Conservation (phyloP, 2,888 invertebrate genomes). For the Scrobipalpa atriplicella region DNA sequence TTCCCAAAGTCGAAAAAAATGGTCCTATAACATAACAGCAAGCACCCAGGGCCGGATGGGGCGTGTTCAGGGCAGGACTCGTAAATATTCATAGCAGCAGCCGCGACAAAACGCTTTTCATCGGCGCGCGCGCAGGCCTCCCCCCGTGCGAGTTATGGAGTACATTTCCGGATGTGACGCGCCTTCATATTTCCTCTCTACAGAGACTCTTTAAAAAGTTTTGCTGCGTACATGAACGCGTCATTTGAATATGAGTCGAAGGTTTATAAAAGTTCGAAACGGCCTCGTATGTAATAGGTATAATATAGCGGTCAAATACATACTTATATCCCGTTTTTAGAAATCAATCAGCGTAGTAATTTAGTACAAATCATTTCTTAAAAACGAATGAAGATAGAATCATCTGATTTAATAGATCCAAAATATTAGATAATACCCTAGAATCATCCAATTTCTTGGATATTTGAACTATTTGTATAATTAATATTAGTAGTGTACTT, state of each 20-base stretch:
- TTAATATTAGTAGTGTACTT: too few species aligned
- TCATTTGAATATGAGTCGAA: neutral
- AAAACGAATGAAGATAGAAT: too few species aligned
- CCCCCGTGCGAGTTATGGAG: constrained; percentile 70
- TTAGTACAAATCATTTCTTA: too few species aligned
- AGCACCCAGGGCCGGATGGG: constrained; percentile 39
- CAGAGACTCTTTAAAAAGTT: too few species aligned
- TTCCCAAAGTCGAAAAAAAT: neutral
- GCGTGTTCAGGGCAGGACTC: constrained; percentile 56
- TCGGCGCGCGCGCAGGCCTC: constrained; percentile 58
- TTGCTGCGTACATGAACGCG: neutral
- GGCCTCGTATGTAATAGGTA: too few species aligned
- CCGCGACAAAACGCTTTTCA: constrained; percentile 70
- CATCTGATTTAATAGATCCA: too few species aligned
- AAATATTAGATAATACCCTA: too few species aligned
- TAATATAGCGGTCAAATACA: too few species aligned
- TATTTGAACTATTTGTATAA: too few species aligned
- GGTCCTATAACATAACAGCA: neutral
- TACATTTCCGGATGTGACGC: constrained; percentile 55
- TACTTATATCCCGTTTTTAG: too few species aligned
- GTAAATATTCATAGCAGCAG: constrained; percentile 73
- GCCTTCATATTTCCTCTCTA: constrained; percentile 28
- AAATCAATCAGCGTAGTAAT: too few species aligned
- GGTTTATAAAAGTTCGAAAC: neutral
- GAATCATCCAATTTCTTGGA: too few species aligned